phyloP scores from a whole-genome alignment of 2,797 vertebrate species.

The Malacoraja senta region DNA sequence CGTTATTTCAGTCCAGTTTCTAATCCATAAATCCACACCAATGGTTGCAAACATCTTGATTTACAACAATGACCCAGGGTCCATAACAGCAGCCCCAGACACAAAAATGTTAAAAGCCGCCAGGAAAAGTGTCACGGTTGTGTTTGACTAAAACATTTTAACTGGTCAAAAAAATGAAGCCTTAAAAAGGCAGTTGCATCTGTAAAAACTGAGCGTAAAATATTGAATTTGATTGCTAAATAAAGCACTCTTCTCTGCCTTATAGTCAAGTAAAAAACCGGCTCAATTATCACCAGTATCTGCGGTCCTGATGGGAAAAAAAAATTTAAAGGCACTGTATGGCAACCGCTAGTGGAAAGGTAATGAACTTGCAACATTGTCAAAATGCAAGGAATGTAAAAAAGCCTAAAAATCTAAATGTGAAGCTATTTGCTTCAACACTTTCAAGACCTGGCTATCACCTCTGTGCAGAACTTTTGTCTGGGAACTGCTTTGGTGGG shows the following conservation, averaged over 20 bases:
- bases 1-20: slow-evolving; percentile 69
- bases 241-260: slow-evolving; percentile 87
- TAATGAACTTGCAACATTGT: slow-evolving; percentile 80
- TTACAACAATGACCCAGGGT: slow-evolving; percentile 50
- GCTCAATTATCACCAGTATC: slow-evolving; percentile 77
- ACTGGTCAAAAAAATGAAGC: slow-evolving; percentile 86
- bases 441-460: slow-evolving; percentile 68
- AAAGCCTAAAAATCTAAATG: slow-evolving; percentile 56
- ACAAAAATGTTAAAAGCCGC: slow-evolving; percentile 90
- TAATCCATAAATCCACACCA: slow-evolving; percentile 55
- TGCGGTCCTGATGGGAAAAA: slow-evolving; percentile 79
- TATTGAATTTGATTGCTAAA: slow-evolving; percentile 99
- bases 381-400: slow-evolving; percentile 85
- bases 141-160: slow-evolving; percentile 96
- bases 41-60: slow-evolving; percentile 43
- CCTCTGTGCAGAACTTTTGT: slow-evolving; percentile 69
- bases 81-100: slow-evolving; percentile 68
- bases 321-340: slow-evolving; percentile 98
- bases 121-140: slow-evolving; percentile 78
- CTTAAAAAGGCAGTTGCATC: slow-evolving; percentile 36
- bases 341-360: slow-evolving; percentile 82
- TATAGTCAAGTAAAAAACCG: slow-evolving; percentile 88
- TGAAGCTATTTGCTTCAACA: slow-evolving; percentile 64
- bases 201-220: slow-evolving; percentile 76
- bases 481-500: slow-evolving; percentile 73